Conservation (phyloP, 2,113 vertebrate species). For the Triplophysa siluroides region DNA sequence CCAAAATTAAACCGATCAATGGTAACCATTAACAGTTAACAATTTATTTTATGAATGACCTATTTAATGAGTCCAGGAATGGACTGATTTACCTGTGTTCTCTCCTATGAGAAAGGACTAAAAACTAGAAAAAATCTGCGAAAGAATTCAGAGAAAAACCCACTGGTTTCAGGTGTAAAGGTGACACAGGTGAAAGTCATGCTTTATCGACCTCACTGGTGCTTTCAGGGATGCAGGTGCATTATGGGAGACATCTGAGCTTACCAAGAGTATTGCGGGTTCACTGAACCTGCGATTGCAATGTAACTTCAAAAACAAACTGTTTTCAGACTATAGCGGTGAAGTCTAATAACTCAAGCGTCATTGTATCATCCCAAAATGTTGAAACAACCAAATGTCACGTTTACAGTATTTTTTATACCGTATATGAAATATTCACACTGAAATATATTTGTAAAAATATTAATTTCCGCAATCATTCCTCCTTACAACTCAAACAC, state of each 20-base stretch:
- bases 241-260: conserved; percentile 57
- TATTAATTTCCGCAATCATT: too few species aligned
- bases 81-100: not conserved
- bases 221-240: conserved; percentile 47
- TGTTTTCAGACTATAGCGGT: too few species aligned
- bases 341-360: too few species aligned
- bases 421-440: too few species aligned
- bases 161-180: conserved; percentile 29
- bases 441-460: too few species aligned
- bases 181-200: conserved; percentile 54
- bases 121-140: not conserved
- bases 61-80: conserved; percentile 9
- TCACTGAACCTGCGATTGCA: not conserved
- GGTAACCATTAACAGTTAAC: not conserved
- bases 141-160: not conserved
- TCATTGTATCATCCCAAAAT: not conserved
- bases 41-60: not conserved
- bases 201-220: conserved; percentile 45
- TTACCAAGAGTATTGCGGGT: not conserved
- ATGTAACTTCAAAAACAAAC: not conserved
- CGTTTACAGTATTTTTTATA: not conserved
- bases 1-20: too few species aligned
- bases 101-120: not conserved
- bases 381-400: not conserved
- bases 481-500: not conserved